These are phyloP conservation scores for Slavum lentiscoides DNA, from an alignment of 2,888 invertebrate genomes.

Conservation along the genomic window DNA sequence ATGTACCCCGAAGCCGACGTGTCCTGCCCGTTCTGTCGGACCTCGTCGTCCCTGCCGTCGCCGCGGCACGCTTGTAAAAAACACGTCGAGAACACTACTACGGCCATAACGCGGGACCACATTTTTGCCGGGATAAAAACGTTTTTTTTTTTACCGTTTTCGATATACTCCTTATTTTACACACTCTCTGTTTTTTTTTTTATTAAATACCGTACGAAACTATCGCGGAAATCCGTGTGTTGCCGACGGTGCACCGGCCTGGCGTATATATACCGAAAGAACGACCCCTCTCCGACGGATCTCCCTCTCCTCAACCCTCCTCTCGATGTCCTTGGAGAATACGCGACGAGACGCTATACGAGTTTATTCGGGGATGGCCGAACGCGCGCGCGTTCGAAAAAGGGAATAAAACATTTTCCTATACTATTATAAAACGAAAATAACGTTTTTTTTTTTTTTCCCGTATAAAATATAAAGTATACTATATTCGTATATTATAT, in stretches of 20 bases:
- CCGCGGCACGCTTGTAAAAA: background rate
- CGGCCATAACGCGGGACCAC: background rate
- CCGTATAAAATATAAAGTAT: too few species aligned
- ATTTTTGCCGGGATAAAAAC: background rate
- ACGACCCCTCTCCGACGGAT: background rate
- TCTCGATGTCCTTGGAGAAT: constrained; percentile 9
- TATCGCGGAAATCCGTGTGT: constrained; percentile 17
- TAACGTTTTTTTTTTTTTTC: background rate
- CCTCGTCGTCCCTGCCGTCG: too few species aligned
- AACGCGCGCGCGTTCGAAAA: background rate
- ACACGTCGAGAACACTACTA: background rate
- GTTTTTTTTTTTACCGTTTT: background rate
- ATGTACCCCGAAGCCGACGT: constrained; percentile 57
- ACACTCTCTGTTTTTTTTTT: too few species aligned
- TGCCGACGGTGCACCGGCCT: background rate
- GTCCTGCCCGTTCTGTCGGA: constrained; percentile 50
- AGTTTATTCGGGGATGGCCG: background rate
- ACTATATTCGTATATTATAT: background rate
- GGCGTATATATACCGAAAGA: constrained; percentile 25
- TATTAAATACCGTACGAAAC: background rate
- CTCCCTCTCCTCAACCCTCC: too few species aligned
- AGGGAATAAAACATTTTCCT: too few species aligned
- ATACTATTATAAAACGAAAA: too few species aligned
- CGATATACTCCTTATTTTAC: too few species aligned
- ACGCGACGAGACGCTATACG: background rate